phyloP scores from a whole-genome alignment of 2,113 vertebrate species.

The Seriola quinqueradiata region DNA sequence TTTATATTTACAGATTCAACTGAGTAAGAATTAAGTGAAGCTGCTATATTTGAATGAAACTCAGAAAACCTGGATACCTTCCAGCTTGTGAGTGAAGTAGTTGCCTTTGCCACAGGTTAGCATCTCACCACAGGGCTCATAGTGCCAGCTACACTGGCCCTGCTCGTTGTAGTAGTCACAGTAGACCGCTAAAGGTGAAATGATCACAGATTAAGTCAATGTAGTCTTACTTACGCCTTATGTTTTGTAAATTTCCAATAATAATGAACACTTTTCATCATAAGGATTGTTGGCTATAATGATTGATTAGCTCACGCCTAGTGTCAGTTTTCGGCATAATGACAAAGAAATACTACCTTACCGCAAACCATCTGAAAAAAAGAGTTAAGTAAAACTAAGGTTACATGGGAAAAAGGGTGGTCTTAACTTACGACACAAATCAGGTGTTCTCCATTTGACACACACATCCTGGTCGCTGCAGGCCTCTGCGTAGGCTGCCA shows the following conservation, averaged over 20 bases:
- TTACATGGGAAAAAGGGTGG: not conserved
- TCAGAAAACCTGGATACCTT: conserved; percentile 80
- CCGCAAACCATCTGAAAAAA: too few relatives aligned
- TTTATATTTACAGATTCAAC: not conserved
- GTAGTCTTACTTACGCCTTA: not conserved
- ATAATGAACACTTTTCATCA: not conserved
- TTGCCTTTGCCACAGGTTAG: conserved; percentile 84
- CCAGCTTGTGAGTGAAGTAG: conserved; percentile 83
- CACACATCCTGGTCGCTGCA: conserved; percentile 85
- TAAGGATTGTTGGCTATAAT: too few relatives aligned
- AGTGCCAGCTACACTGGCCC: conserved; percentile 87
- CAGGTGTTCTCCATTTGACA: conserved; percentile 88
- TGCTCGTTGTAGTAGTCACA: conserved; percentile 90
- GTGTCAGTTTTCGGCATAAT: too few relatives aligned
- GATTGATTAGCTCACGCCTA: too few relatives aligned
- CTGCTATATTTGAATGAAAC: not conserved
- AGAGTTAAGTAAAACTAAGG: not conserved
- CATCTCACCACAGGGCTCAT: conserved; percentile 86
- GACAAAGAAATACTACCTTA: too few relatives aligned
- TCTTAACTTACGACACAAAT: conserved; percentile 88
- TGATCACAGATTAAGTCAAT: not conserved
- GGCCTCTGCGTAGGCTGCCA: conserved; percentile 88
- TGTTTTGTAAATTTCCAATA: too few relatives aligned
- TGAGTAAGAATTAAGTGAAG: not conserved
- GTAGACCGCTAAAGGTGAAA: conserved; percentile 84